A percentile compares a stretch with the other conserved stretches of the same genome.
Evolutionary conservation across 2,113 vertebrate species (phyloP).

Genomic region (Nibea coibor): DNA sequence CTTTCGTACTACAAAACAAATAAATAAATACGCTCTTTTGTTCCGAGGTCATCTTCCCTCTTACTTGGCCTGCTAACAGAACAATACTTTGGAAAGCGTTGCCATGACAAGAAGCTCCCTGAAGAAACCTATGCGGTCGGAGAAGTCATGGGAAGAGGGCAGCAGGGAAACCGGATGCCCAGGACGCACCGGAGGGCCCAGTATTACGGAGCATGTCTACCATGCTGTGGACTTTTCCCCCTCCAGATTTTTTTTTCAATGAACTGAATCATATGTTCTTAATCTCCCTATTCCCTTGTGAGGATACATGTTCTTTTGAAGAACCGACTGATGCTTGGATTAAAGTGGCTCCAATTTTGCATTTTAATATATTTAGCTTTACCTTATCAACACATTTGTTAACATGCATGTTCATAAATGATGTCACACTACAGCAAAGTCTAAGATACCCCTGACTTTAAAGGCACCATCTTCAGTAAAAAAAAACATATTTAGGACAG

Average conservation of each 20-base stretch:
- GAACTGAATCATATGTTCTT: not conserved
- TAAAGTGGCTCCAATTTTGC: not conserved
- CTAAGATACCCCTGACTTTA: not conserved
- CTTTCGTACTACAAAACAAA: constrained; percentile 37
- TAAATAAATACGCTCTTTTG: constrained; percentile 49
- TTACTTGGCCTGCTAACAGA: constrained; percentile 36
- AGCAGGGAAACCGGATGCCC: constrained; percentile 58
- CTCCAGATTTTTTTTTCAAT: not conserved
- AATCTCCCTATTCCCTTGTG: not conserved
- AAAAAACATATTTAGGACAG: constrained; percentile 55
- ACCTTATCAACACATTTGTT: not conserved
- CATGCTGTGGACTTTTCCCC: not conserved
- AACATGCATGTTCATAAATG: not conserved
- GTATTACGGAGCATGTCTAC: not conserved
- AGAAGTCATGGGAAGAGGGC: constrained; percentile 74
- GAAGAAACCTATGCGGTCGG: constrained; percentile 65
- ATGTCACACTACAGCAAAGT: constrained; percentile 1
- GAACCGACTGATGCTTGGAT: not conserved
- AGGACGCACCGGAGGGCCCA: constrained; percentile 45
- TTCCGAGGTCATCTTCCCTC: constrained; percentile 54
- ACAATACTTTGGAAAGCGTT: constrained; percentile 71
- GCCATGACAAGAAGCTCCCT: constrained; percentile 69
- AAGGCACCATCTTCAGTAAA: constrained; percentile 24
- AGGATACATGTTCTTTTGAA: not conserved
- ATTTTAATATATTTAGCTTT: not conserved